Evolutionary conservation across 64 coral and sea anemone species (phyloP).

Genomic region (Pachyseris speciosa): DNA sequence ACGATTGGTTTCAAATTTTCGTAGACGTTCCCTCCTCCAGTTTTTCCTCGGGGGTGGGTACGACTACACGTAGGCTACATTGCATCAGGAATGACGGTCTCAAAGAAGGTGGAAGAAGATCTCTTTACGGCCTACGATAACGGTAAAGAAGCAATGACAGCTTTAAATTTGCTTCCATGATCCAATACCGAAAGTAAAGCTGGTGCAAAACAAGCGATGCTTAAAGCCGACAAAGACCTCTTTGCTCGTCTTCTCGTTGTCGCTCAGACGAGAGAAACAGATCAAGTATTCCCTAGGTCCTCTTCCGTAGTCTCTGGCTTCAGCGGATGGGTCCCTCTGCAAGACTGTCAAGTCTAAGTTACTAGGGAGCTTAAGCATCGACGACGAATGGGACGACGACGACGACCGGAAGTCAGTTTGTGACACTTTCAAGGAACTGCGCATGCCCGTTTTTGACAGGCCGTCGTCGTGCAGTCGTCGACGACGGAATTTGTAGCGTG

Average conservation of each 20-base stretch:
- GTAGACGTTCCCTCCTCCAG: too few species aligned
- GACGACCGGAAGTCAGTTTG: too few species aligned
- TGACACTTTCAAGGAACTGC: too few species aligned
- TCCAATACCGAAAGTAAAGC: conserved; percentile 46
- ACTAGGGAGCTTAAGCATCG: too few species aligned
- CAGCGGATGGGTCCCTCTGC: conserved; percentile 62
- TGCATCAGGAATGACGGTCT: conserved; percentile 55
- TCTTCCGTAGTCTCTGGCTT: conserved; percentile 60
- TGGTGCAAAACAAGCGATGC: conserved; percentile 51
- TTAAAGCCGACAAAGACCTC: conserved; percentile 60
- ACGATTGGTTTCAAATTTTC: too few species aligned
- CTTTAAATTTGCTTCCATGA: conserved; percentile 49
- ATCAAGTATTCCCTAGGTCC: conserved; percentile 48
- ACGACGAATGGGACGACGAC: too few species aligned
- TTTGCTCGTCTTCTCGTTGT: conserved; percentile 80
- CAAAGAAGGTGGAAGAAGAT: conserved; percentile 55
- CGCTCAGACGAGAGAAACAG: too few species aligned
- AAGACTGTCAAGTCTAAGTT: conserved; percentile 64
- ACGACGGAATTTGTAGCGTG: too few species aligned
- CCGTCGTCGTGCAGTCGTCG: too few species aligned
- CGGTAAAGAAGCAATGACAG: conserved; percentile 35
- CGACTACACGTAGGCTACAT: too few species aligned
- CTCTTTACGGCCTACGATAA: conserved; percentile 54
- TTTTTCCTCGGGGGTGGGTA: too few species aligned
- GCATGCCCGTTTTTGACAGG: too few species aligned